phyloP scores from a whole-genome alignment of 2,888 invertebrate species.

The Nymphalis urticae region DNA sequence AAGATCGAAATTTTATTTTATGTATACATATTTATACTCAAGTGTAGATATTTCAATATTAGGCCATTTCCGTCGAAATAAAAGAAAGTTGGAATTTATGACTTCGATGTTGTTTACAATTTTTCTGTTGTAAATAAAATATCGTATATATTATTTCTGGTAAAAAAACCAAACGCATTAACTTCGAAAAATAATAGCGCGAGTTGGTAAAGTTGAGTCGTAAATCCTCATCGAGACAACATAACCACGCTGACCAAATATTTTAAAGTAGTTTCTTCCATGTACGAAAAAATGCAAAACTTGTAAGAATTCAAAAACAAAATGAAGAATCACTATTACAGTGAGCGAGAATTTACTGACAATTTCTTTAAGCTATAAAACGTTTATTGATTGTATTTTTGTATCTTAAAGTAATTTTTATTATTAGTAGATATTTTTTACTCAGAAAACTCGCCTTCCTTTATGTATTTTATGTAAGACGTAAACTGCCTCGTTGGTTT shows the following conservation, averaged over 20 bases:
- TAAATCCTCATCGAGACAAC: constrained; percentile 31
- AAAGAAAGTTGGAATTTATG: constrained; percentile 8
- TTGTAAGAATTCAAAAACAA: constrained; percentile 3
- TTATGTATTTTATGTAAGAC: neutral
- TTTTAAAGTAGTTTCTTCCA: constrained; percentile 18
- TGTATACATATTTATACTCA: neutral
- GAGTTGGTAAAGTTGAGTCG: constrained; percentile 25
- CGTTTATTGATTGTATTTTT: neutral
- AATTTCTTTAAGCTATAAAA: neutral
- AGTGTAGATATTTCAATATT: neutral
- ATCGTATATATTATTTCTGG: constrained; percentile 18
- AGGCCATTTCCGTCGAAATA: neutral
- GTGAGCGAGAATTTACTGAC: neutral
- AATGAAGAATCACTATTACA: neutral
- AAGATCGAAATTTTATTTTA: neutral
- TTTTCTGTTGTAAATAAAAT: constrained; percentile 15
- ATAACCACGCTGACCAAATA: constrained; percentile 29
- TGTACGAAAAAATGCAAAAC: constrained; percentile 3
- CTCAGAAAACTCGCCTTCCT: neutral
- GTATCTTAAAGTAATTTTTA: neutral
- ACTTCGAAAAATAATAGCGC: constrained; percentile 27
- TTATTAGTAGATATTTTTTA: neutral
- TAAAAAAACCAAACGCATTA: constrained; percentile 15
- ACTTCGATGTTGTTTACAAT: constrained; percentile 1
- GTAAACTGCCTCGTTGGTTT: too few relatives aligned